Conservation (phyloP, 1,140 invertebrate genomes). For the Chelonus insularis region DNA sequence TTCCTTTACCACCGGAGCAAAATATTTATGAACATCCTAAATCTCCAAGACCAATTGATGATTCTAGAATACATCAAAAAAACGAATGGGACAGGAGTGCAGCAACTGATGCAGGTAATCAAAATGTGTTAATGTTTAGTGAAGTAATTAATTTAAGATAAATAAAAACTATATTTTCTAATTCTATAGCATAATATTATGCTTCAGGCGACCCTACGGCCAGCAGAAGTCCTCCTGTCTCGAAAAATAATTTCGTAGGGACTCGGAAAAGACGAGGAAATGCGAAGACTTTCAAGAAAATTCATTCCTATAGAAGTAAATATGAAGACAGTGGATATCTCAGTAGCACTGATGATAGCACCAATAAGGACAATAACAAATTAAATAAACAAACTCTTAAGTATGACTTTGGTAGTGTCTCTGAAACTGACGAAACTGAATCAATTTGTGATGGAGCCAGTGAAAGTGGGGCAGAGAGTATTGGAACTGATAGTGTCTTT, state of each 20-base stretch:
- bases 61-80: no score
- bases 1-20: slow-evolving; percentile 64
- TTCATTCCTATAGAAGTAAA: slow-evolving; percentile 25
- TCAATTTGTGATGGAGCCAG: slow-evolving; percentile 74
- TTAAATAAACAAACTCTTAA: slow-evolving; percentile 46
- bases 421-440: slow-evolving; percentile 73
- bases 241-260: slow-evolving; percentile 41
- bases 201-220: slow-evolving; percentile 47
- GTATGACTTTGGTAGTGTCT: slow-evolving; percentile 56
- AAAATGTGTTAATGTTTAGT: no score
- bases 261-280: slow-evolving; percentile 25
- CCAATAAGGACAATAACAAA: slow-evolving; percentile 64
- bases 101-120: slow-evolving; percentile 44
- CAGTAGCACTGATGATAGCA: slow-evolving; percentile 72
- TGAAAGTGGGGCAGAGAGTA: slow-evolving; percentile 81
- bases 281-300: not conserved
- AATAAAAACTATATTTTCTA: no score
- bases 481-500: slow-evolving; percentile 81
- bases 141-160: no score
- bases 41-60: no score
- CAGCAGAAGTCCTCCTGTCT: slow-evolving; percentile 55
- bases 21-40: slow-evolving; percentile 67
- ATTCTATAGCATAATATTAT: no score
- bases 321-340: slow-evolving; percentile 71
- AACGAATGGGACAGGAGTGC: slow-evolving; percentile 66